Base-by-base conservation (phyloP, 2,113 vertebrate genomes). In the Ifrita kowaldi region DNA sequence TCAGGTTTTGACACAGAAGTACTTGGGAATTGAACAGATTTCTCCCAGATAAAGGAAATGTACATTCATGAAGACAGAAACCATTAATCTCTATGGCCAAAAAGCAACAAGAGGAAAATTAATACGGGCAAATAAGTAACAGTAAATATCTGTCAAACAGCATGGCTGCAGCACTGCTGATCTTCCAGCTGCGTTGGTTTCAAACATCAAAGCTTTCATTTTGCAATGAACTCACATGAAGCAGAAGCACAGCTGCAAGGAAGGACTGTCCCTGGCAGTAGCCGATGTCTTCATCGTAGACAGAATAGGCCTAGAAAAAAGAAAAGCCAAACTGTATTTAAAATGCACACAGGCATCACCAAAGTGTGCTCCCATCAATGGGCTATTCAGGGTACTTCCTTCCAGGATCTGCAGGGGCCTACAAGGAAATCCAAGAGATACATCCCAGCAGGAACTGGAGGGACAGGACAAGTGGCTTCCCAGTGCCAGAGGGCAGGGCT, bases 261-360 rank as follows among this genome's bases (percentile, higher is more conserved):
- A 99, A 99, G 15, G 99, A 99, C 97, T 99, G 99, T 69, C 99
- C 99, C 97, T 99, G 99, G 97, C 99, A 99, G 83, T 99, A 99
- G 39, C 99, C 99, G n/a, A 99, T 99, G 95, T 99, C 99, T 92
- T 99, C 99, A 84, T 99, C 99, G 33, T 99, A 99, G 50, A 99
- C 99, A n/a, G 99, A 99, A 89, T 99, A 99, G 19, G 99, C 99
- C 99, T 99, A 91, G 52, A 88, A 19, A 56, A 97, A 57, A 95
- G 37, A 80, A 53, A 95, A 74, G 71, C 13, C 16, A 73, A 21
- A 18, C 18, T 22, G n/a, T 13, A 24, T 60, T 95, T 80, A 59
- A 85, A 89, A 89, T 30, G 44, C 41, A 84, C 0, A 1, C 19
- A 39, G 42, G 18, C n/a, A 53, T 30, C 53, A 60, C 15, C 50